Evolutionary conservation across 1,140 invertebrate genomes (phyloP), one percentile per base, ranked within the genome.

Genomic region (Neodiprion virginianus): DNA sequence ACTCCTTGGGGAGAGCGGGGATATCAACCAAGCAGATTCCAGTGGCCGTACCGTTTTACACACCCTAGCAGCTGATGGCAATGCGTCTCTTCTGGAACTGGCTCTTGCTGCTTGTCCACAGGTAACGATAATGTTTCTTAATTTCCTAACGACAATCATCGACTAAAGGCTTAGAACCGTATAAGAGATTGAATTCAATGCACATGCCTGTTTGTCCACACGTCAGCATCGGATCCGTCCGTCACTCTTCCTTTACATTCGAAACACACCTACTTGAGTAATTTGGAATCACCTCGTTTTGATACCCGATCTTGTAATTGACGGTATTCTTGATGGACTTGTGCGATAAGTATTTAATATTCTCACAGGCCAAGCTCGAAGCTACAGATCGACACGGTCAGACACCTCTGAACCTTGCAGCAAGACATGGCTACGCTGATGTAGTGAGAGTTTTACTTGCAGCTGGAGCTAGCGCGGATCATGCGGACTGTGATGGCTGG

Each of bases 401-500:
- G 82, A 96, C 95, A 8, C 93, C 95, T 14, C 86, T 97, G 67
- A 96, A 96, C 85, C 90, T 95, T 67, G 95, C 96, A 2, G 94
- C 96, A 1, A 89, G 95, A 47, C 93, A 95, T 81, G 97, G 93
- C 49, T 95, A 97, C 80, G 91, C 92, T 9, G 91, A 92, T 70
- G 92, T 94, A 21, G 94, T 95, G 28, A 93, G 93, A 76, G 90
- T 93, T 21, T 85, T 96, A 28, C 82, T 96, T 47, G 91, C 92
- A 77, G 93, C 93, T 5, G 95, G 95, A 1, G 95, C 96, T 0
- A 89, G 91, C 78, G 91, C 93, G 0, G 95, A 97, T 88, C 93
- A 95, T 73, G 94, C 95, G 8, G 97, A 98, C 88, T 92, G 92
- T 48, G 97, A 98, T 83, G 95, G 95, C 14, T 95, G 97, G 92